Evolutionary conservation across 2,888 invertebrate genomes (phyloP), one percentile per base, ranked within the genome.

Genomic region (Imbricaverruca yamaguchii): DNA sequence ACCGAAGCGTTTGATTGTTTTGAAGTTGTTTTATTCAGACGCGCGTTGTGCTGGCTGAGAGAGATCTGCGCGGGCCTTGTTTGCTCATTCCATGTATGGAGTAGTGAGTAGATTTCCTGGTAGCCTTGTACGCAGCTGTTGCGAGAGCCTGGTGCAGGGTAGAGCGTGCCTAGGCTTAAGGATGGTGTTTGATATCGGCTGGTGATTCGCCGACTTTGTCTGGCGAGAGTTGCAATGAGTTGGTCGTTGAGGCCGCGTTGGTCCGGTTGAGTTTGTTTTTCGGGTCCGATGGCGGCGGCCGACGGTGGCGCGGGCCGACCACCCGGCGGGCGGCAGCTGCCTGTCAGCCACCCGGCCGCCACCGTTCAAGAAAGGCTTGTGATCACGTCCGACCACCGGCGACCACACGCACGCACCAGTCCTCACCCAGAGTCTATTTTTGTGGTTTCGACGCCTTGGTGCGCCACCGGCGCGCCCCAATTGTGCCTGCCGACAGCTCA

Each of bases 341-440:
- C 4, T 39, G 39, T 4, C 61, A 7, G 15, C 23, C 18, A 1
- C 4, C 65, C 55, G 74, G 11, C 21, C 53, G 74, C 23, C 39
- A 21, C 74, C 15, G 23, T 23, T 74, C 53, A 74, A 74, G 21
- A 55, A 74, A 74, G 74, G 74, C 74, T 74, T 74, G 74, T 74
- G 74, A 74, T 55, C 18, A 39, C 39, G 39, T 39, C 39, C 39
- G 39, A 39, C 39, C 39, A 39, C 39, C 39, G 39, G 10, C 10
- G 23, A 74, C 53, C 13, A 12, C 74, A 53, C 21, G 18, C 59
- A 59, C 59, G 15, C 15, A 15, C 59, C 11, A 13, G 15, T 59
- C 11, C 59, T 11, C 59, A 59, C 59, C 21, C 69, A 69, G 53
- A n/a, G 69, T 74, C 74, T 74, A 74, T 74, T 74, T 74, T 74